A percentile compares a stretch with the other conserved stretches of the same genome.
Evolutionary conservation across 2,797 vertebrate species (phyloP).

Genomic region (Poeciliopsis infans): DNA sequence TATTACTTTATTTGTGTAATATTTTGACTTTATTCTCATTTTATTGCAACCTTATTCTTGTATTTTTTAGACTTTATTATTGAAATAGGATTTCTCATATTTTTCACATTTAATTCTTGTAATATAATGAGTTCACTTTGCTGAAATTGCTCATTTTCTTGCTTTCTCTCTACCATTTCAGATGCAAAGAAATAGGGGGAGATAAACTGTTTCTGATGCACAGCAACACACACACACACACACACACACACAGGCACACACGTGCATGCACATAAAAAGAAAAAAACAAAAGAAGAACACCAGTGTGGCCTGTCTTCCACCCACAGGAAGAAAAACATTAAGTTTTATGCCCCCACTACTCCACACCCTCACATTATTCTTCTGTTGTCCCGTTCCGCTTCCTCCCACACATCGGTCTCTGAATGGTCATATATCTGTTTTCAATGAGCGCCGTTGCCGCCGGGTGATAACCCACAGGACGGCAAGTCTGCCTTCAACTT

Average conservation of each 20-base stretch:
- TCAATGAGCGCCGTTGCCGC: conserved; percentile 2
- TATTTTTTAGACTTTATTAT: too few species aligned
- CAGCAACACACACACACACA: background rate
- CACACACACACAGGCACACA: too few species aligned
- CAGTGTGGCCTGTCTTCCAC: conserved; percentile 19
- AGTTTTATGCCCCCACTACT: conserved; percentile 17
- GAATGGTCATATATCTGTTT: conserved; percentile 18
- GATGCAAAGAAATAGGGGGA: conserved; percentile 13
- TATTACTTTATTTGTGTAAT: too few species aligned
- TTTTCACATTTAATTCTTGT: too few species aligned
- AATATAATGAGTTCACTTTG: conserved; percentile 11
- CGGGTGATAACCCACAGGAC: conserved; percentile 36
- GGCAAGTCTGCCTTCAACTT: background rate
- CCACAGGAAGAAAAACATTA: conserved; percentile 36
- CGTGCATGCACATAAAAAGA: too few species aligned
- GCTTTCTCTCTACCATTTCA: conserved; percentile 22
- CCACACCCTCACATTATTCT: conserved; percentile 1
- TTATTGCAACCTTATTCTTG: too few species aligned
- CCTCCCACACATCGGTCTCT: conserved; percentile 26
- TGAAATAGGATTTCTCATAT: too few species aligned
- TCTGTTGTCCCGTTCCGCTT: conserved; percentile 1
- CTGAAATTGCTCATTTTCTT: conserved; percentile 48
- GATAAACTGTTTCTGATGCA: conserved; percentile 1
- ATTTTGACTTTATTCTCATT: too few species aligned
- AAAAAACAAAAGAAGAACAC: background rate